Evolutionary conservation across 2,113 vertebrate genomes (phyloP), one percentile per base, ranked within the genome.

Genomic region (Geothlypis trichas): DNA sequence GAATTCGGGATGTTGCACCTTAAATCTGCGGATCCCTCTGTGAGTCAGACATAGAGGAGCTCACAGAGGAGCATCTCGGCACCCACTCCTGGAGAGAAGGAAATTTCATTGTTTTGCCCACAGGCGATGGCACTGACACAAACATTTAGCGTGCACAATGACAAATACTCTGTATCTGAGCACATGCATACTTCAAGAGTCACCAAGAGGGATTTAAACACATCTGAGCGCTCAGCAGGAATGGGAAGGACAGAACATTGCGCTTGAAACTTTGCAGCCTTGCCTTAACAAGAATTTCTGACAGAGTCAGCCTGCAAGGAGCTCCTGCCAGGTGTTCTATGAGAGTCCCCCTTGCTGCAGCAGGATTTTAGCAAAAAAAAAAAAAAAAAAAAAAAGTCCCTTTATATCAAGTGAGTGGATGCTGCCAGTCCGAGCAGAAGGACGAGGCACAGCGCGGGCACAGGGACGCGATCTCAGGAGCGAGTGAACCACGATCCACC

Each of bases 41-140:
- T 59, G 78, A 58, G 27, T 63, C 5, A 52, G 44, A 15, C 86
- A 79, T 59, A 77, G 46, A 7, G 6, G 35, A 42, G 81, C 71
- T 79, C 42, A 11, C 61, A 17, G 44, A 76, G 37, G 71, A 67
- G 67, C 74, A 46, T 59, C 63, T 74, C 90, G 84, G 75, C 54
- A 83, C 52, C 41, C 66, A 9, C 62, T 84, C 27, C 54, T 72
- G 73, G 30, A 71, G 55, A 54, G 62, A 69, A 62, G 83, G 44
- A 89, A 55, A 49, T 77, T 58, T 65, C 59, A 14, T 67, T 90
- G 88, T 72, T 96, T 75, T 84, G 68, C 73, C 92, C 92, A 46
- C 44, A 27, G 88, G 90, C 72, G 5, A 90, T 84, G 90, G 68
- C 88, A 42, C 39, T 2, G 4, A 73, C 61, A 80, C 78, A 85